Percentiles rank a stretch among this genome's conserved stretches.
phyloP scores from a whole-genome alignment of 2,888 invertebrate species.

The Zygothrica quintamaculata region DNA sequence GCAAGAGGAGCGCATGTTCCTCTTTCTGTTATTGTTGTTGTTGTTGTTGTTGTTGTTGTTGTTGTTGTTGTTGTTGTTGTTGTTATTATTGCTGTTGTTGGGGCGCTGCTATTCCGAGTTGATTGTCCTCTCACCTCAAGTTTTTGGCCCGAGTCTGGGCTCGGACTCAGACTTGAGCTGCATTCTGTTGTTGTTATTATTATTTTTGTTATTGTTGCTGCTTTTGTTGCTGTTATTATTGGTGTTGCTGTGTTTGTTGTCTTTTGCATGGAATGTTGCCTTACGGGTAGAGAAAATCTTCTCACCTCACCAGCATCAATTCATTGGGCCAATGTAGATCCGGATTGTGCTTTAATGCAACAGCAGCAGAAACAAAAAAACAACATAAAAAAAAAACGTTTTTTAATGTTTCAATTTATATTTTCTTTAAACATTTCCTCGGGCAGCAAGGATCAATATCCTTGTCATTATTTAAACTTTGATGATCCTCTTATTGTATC shows the following conservation, averaged over 20 bases:
- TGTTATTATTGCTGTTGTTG: conserved; percentile 41
- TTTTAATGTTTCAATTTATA: no score
- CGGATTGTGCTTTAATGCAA: conserved; percentile 42
- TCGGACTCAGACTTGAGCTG: conserved; percentile 18
- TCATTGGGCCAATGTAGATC: conserved; percentile 50
- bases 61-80: conserved; percentile 18
- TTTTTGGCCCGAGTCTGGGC: conserved; percentile 54
- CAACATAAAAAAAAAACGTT: no score
- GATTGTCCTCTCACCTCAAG: conserved; percentile 78
- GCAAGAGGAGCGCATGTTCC: conserved; percentile 52
- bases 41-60: conserved; percentile 6
- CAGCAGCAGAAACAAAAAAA: no score
- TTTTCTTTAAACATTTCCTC: no score
- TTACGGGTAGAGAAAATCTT: conserved; percentile 78
- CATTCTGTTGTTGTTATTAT: conserved; percentile 13
- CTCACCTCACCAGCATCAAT: conserved; percentile 66
- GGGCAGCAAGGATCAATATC: conserved; percentile 1
- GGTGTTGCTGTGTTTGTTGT: conserved; percentile 9
- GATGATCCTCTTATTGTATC: background rate
- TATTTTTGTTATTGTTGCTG: conserved; percentile 18
- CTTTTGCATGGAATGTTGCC: conserved; percentile 75
- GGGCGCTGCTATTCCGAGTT: conserved; percentile 60
- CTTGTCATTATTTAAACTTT: background rate
- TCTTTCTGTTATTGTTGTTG: conserved; percentile 11
- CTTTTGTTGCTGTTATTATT: conserved; percentile 28